Base-by-base conservation (phyloP, 2,797 vertebrate genomes). In the Cyprinodon diabolis region DNA sequence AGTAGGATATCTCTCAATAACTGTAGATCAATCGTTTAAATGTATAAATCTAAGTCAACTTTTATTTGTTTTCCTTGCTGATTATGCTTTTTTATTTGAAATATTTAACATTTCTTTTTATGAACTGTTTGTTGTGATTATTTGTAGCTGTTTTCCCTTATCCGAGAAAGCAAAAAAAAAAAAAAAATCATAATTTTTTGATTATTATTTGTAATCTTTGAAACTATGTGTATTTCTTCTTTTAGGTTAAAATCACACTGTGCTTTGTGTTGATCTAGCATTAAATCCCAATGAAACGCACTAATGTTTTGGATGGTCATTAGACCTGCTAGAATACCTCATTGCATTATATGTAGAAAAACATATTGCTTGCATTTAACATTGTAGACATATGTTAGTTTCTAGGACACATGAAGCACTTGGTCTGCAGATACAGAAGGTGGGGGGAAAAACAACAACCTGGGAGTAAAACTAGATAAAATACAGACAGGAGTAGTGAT, bases 401-500 rank as follows among this genome's bases (percentile, higher is more conserved):
- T 14, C 43, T 65, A 23, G 21, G 62, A 45, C 21, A n/a, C 62
- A 45, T 14, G 62, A 37, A 65, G 19, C 19, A 52, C 51, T 21
- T 52, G 51, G 51, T 52, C 19, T 21, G 62, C 40, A 45, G 62
- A 23, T 17, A 58, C 3, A n/a, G 7, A 60, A 0, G 51, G 13
- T 73, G 15, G 47, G 51, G 4, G 15, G 5, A 40, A 35, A 48
- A 48, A 25, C 63, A 47, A 15, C 21, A 75, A 40, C 4, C 0
- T 4, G 19, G 1, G 74, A 80, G 79, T 69, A 52, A 13, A 73
- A 21, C 40, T n/a, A 65, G 69, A 51, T 0, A 56, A 75, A 76
- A 54, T 17, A 62, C 65, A 58, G 58, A 49, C 23, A 23, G 37
- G 47, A n/a, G 25, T 12, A 48, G 17, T 8, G 43, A 62, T 48